Evolutionary conservation across 2,113 vertebrate genomes (phyloP), one percentile per base, ranked within the genome.

Genomic region (Anguilla rostrata): DNA sequence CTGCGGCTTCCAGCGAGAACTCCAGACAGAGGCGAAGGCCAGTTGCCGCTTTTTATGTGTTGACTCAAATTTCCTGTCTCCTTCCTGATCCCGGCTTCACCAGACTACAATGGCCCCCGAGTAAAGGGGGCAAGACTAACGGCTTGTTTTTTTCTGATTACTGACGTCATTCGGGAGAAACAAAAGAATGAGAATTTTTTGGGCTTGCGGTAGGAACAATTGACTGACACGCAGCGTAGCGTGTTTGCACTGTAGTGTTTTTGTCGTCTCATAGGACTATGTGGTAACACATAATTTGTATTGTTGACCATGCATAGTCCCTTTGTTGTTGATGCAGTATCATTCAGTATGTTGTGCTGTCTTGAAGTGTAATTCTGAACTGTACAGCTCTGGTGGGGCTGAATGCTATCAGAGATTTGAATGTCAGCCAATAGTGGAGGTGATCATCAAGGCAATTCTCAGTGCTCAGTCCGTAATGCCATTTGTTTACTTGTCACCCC

Each of bases 61-160:
- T 97, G 97, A 97, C 96, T 96, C 95, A 95, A 95, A 96, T 95
- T 97, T 98, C 98, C 98, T 97, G 97, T 97, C 97, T 97, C 97
- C 97, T 98, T 98, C 97, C 98, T 97, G 96, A 96, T 94, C 93
- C 93, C 94, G 88, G 88, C 92, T 92, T 93, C 92, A 91, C 91
- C 94, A 97, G 96, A 97, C 91, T 92, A 97, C 97, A 96, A 95
- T 95, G 94, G 97, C 95, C 94, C 49, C 92, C 95, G 95, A 94
- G 92, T 92, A 92, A 86, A 63, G 83, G 90, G 94, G 66, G 53
- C 85, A 43, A 88, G 60, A 85, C 90, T 92, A 85, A 90, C 88
- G 90, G 83, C 83, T 26, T 90, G 90, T 94, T 94, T 94, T 91
- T 94, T 94, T 92, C 91, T 92, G 82, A 78, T 81, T 91, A 88